phyloP scores from a whole-genome alignment of 1,140 invertebrate species.

The Antheraea mylitta region DNA sequence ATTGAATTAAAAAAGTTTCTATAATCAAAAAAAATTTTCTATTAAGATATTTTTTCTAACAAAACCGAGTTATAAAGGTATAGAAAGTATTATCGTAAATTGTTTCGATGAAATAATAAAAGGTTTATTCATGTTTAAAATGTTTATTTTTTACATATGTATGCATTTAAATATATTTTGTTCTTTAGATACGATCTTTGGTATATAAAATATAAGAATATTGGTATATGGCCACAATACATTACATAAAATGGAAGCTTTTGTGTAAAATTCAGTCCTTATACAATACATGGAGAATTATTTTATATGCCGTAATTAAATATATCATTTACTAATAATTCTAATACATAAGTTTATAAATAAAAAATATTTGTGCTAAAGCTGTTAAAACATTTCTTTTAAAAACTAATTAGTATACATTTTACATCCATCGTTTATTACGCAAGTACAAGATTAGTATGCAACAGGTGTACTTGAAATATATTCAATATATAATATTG shows the following conservation, averaged over 20 bases:
- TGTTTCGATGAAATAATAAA: constrained; percentile 6
- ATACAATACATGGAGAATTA: constrained; percentile 20
- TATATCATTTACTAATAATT: constrained; percentile 18
- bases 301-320: constrained; percentile 10
- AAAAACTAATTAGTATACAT: constrained; percentile 1
- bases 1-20: no score
- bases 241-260: constrained; percentile 45
- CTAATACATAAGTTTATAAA: constrained; percentile 13
- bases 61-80: no score
- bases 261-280: constrained; percentile 33
- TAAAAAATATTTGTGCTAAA: constrained; percentile 31
- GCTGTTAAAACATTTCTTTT: constrained; percentile 8
- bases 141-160: constrained; percentile 39
- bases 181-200: constrained; percentile 62
- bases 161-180: constrained; percentile 51
- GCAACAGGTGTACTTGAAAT: constrained; percentile 8
- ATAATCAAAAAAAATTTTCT: no score
- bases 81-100: no score
- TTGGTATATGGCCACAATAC: constrained; percentile 53
- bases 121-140: constrained; percentile 17
- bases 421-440: background rate
- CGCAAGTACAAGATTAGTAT: constrained; percentile 4
- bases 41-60: no score
- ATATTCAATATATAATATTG: background rate
- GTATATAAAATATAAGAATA: constrained; percentile 58